Evolutionary conservation across 1,140 invertebrate species (phyloP).

Genomic region (Pomacea maculata): DNA sequence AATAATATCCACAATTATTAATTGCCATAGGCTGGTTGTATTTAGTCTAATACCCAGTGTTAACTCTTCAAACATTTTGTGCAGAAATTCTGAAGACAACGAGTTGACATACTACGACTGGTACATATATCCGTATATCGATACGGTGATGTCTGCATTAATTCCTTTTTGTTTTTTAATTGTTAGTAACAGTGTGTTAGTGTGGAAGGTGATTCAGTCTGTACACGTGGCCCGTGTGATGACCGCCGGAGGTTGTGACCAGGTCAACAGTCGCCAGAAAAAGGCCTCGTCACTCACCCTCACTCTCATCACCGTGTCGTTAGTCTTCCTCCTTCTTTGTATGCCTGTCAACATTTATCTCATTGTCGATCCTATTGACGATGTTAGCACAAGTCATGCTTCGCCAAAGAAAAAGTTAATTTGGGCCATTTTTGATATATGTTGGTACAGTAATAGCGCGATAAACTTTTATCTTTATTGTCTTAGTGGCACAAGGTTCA

Average conservation of each 20-base stretch:
- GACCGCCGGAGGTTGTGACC: not conserved
- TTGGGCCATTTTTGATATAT: not conserved
- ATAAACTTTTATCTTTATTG: too few relatives aligned
- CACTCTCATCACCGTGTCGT: not conserved
- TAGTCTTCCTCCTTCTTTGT: not conserved
- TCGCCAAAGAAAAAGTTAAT: not conserved
- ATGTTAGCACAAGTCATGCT: too few relatives aligned
- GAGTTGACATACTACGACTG: not conserved
- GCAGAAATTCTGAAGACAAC: not conserved
- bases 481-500: not conserved
- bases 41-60: too few relatives aligned
- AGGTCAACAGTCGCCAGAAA: not conserved
- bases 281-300: not conserved
- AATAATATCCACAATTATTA: too few relatives aligned
- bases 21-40: too few relatives aligned
- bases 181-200: constrained; percentile 18
- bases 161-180: constrained; percentile 21
- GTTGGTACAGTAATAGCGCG: not conserved
- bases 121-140: constrained; percentile 12
- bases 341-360: not conserved
- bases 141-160: constrained; percentile 14
- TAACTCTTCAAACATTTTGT: not conserved
- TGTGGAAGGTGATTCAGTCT: constrained; percentile 23
- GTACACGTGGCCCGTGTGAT: constrained; percentile 2
- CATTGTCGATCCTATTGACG: not conserved